Evolutionary conservation across 2,888 invertebrate species (phyloP), one percentile per base, ranked within the genome.

Genomic region (Stenurella melanura): DNA sequence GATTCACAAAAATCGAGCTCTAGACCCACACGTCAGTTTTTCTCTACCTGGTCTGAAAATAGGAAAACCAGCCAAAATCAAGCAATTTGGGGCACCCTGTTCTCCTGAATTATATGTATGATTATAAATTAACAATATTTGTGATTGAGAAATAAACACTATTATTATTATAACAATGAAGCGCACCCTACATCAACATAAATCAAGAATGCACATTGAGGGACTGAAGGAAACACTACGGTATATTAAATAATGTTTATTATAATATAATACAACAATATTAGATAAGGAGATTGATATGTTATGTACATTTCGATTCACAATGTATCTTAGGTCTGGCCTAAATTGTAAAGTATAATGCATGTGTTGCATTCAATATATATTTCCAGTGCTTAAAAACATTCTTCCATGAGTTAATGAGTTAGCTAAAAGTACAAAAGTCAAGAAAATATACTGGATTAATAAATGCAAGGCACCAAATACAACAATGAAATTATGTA

Each of bases 161-260:
- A n/a, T n/a, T n/a, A n/a, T n/a, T n/a, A n/a, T n/a, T n/a, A 26
- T 4, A 26, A 26, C 21, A 26, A 4, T 26, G 21, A 26, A 26
- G 4, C 4, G 21, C 21, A 26, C 30, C 0, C 9, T 34, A 34
- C 30, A 6, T 34, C 7, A 9, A 7, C 7, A 9, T 34, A 9
- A 34, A 34, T 9, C 6, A 7, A 6, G 0, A 9, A 34, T 9
- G 30, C 30, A 34, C 7, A 34, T 9, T 34, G 30, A 2, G 9
- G 19, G 17, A 4, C 5, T 34, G 1, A 34, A 64, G 17, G 19
- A 17, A 64, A 18, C 26, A 18, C 18, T 12, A 1, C 1, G 57
- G 9, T 70, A 70, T 70, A 70, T 58, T 70, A 70, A 70, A 70
- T 70, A 70, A 70, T 70, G 42, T 70, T 70, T 70, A 70, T 70